These are phyloP conservation scores for Nymphalis io DNA, from an alignment of 1,140 invertebrate species.

Conservation along the genomic window DNA sequence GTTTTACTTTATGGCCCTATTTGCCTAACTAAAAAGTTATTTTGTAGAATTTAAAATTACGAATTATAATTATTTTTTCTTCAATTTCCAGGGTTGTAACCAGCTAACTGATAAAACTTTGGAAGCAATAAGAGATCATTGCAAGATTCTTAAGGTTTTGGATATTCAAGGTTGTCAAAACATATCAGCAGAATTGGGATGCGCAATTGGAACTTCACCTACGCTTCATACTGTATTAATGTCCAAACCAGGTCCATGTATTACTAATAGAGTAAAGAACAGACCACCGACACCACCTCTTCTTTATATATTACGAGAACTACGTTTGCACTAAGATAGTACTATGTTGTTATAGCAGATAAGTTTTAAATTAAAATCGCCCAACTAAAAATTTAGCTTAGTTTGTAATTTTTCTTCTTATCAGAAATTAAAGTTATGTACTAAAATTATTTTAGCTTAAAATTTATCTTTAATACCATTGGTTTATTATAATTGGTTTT, in stretches of 20 bases:
- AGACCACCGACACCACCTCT: conserved; percentile 65
- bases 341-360: not conserved
- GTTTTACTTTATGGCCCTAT: conserved; percentile 16
- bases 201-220: conserved; percentile 71
- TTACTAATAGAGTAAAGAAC: conserved; percentile 69
- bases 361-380: too few species aligned
- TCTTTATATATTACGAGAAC: conserved; percentile 65
- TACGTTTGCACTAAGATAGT: conserved; percentile 58
- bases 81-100: conserved; percentile 82
- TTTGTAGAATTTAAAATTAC: not conserved
- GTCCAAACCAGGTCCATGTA: conserved; percentile 73
- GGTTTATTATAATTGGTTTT: too few species aligned
- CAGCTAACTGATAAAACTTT: conserved; percentile 84
- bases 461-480: too few species aligned
- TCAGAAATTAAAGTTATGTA: too few species aligned
- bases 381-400: too few species aligned
- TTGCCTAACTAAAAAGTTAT: too few species aligned
- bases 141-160: conserved; percentile 81
- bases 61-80: not conserved
- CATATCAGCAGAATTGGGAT: conserved; percentile 81
- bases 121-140: conserved; percentile 81
- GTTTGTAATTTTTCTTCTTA: too few species aligned
- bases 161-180: conserved; percentile 83
- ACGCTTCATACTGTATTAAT: conserved; percentile 77
- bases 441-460: too few species aligned